Conservation (phyloP, 2,888 invertebrate genomes). For the Spodoptera picta region DNA sequence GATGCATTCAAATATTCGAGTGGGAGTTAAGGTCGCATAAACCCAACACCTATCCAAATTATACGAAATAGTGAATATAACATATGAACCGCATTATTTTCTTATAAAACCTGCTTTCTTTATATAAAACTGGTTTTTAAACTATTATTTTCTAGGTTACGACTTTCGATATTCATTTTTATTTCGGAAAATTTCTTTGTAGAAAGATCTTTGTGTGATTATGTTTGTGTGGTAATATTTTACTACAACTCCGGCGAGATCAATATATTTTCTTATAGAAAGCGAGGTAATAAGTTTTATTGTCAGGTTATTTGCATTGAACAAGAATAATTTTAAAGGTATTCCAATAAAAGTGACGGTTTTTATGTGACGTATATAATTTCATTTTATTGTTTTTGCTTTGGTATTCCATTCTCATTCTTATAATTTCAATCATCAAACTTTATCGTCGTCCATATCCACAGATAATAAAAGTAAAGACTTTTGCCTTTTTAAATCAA, state of each 20-base stretch:
- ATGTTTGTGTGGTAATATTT: neutral
- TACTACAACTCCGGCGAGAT: no score
- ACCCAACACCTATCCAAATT: conserved; percentile 36
- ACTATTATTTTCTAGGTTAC: conserved; percentile 40
- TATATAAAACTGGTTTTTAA: conserved; percentile 20
- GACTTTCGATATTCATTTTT: conserved; percentile 29
- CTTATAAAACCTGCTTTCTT: neutral
- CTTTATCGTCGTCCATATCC: no score
- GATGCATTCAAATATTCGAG: conserved; percentile 13
- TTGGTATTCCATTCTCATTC: no score
- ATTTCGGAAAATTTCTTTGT: conserved; percentile 14
- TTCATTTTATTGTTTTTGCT: no score
- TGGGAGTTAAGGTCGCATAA: conserved; percentile 51
- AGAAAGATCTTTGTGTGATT: conserved; percentile 9
- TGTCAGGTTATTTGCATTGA: no score
- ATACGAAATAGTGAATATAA: conserved; percentile 42
- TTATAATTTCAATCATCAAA: no score
- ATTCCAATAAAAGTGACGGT: no score
- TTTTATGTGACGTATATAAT: no score
- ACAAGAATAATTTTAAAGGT: no score
- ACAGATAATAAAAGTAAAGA: conserved; percentile 2
- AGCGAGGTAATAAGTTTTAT: no score
- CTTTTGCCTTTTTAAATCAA: neutral
- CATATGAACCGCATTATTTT: conserved; percentile 40
- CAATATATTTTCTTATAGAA: no score